Evolutionary conservation across 2,888 invertebrate species (phyloP).

Genomic region (Ditula angustiorana): DNA sequence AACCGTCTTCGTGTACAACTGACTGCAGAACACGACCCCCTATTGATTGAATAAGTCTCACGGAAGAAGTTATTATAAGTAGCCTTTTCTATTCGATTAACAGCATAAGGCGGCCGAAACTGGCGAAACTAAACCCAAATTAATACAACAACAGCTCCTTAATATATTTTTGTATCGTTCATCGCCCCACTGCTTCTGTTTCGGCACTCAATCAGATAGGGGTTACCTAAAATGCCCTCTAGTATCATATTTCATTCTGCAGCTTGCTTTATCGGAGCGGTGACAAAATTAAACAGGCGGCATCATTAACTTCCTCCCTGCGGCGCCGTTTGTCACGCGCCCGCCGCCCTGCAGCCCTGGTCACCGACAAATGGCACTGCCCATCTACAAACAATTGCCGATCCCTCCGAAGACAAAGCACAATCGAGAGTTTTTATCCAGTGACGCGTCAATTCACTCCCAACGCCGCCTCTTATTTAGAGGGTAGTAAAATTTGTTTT

Average conservation of each 20-base stretch:
- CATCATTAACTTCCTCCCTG: background rate
- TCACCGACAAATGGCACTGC: background rate
- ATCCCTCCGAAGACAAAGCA: background rate
- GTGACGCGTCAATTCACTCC: background rate
- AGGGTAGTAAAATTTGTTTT: slow-evolving; percentile 9
- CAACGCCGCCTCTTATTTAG: background rate
- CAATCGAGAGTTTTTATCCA: background rate
- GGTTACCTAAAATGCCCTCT: background rate
- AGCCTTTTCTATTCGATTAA: no score
- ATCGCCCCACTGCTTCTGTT: background rate
- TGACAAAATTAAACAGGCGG: slow-evolving; percentile 5
- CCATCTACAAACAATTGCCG: slow-evolving; percentile 1
- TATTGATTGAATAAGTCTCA: background rate
- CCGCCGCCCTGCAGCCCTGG: background rate
- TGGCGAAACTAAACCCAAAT: background rate
- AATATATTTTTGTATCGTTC: background rate
- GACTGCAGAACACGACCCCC: background rate
- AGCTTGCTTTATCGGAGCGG: slow-evolving; percentile 4
- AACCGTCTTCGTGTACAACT: background rate
- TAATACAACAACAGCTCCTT: background rate
- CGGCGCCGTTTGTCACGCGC: background rate
- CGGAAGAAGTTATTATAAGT: background rate
- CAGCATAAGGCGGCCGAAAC: no score
- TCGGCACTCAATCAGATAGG: background rate
- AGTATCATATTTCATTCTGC: background rate